Evolutionary conservation across 2,113 vertebrate species (phyloP), one percentile per base, ranked within the genome.

Genomic region (Puma concolor): DNA sequence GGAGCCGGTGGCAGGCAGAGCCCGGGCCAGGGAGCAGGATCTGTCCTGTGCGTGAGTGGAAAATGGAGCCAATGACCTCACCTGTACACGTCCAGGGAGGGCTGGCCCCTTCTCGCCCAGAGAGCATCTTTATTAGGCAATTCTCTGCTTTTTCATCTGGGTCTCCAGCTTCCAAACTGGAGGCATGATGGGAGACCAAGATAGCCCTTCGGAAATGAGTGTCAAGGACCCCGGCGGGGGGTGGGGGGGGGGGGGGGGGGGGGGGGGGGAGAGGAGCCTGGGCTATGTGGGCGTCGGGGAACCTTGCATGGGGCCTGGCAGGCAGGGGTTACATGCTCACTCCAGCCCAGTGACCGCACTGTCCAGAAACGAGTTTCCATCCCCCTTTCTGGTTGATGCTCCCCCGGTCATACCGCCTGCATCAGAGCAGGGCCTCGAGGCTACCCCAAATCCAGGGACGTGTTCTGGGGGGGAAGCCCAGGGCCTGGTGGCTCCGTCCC

Each of bases 211-310:
- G 0, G 63, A 67, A 38, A 14, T 9, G 25, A n/a, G 64, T 16
- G 4, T 19, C 33, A 17, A 41, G 57, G n/a, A 11, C 33, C 50
- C 57, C 0, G 0, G 44, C 1, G 44, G 44, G 0, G 17, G 7
- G 0, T 4, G 57, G 2, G 13, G 2, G 13, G 13, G 0, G 12
- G 17, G 7, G 0, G 15, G 57, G 2, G 13, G 2, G 13, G 13
- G 0, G 12, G 66, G 16, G 41, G 57, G 66, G 16, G n/a, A 57
- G 25, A 15, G 16, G 41, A 57, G 25, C 1, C 5, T n/a, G 36
- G 69, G 67, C 0, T 1, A 23, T 0, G 6, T 44, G 33, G 16
- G 23, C 17, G 19, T 19, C 25, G 12, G 15, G 60, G 27, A 81
- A 31, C 25, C 71, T 33, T 23, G 1, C 9, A 2, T 11, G 38